phyloP scores from a whole-genome alignment of 2,797 vertebrate species.

The Crocodylus rhombifer region DNA sequence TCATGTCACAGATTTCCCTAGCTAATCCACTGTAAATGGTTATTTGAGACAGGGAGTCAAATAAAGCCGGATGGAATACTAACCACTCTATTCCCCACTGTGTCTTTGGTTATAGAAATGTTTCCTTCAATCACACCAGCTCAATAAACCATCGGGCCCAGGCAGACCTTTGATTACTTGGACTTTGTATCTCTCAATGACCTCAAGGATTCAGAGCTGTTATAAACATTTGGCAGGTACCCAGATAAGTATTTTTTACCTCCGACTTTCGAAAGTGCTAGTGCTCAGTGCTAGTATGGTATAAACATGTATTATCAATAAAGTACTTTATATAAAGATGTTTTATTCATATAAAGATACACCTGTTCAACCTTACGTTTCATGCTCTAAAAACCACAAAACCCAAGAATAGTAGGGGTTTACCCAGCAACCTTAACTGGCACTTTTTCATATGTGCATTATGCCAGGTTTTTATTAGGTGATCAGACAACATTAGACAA shows the following conservation, averaged over 20 bases:
- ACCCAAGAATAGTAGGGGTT: neutral
- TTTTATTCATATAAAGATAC: constrained; percentile 28
- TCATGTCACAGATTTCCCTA: too few relatives aligned
- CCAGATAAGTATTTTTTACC: neutral
- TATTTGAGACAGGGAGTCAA: too few relatives aligned
- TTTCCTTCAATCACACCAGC: too few relatives aligned
- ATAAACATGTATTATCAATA: neutral
- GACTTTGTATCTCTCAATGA: too few relatives aligned
- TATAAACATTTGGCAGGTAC: neutral
- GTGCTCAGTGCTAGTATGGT: neutral
- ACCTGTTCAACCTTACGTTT: constrained; percentile 3
- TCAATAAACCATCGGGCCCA: too few relatives aligned
- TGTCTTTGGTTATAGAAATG: too few relatives aligned
- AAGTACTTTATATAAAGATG: neutral
- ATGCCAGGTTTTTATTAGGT: constrained; percentile 9
- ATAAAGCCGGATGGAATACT: too few relatives aligned
- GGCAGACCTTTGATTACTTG: too few relatives aligned
- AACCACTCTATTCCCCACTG: too few relatives aligned
- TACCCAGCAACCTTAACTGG: neutral
- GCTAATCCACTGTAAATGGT: too few relatives aligned
- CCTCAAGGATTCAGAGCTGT: neutral
- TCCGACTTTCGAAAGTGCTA: neutral
- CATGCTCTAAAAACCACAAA: constrained; percentile 22
- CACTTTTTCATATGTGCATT: neutral
- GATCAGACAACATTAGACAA: neutral